Evolutionary conservation across 2,888 invertebrate species (phyloP), one percentile per base, ranked within the genome.

Genomic region (Philhelius pedissequus): DNA sequence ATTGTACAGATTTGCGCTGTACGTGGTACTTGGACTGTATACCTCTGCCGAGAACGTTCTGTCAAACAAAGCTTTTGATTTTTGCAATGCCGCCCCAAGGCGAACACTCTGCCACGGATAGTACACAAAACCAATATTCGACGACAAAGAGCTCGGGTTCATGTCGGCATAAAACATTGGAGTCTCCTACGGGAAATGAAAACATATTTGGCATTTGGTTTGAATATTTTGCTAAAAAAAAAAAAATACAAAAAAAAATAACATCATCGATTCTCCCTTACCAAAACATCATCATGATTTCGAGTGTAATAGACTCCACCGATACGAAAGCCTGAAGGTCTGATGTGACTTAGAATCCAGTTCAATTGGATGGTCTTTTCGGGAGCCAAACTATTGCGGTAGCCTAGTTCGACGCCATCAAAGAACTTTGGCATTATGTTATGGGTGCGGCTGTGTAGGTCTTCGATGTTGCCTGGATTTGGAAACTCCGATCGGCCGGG

Each of bases 391-490:
- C 89, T 87, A 76, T 90, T 90, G 38, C 86, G 83, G 64, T 89
- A 89, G 40, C 89, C 88, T 25, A 92, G 73, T 69, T 91, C 89
- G 45, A 91, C 80, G 62, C 91, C 91, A 82, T 91, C 91, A 35
- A 89, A 89, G 86, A 90, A 90, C 35, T 87, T 89, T 32, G 92
- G 91, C 89, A 89, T 91, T 27, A 92, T 90, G 27, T 89, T 88
- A 20, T 89, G 89, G n/a, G 90, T 89, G 58, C 90, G 87, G n/a
- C 84, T 86, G 81, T 92, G 92, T 4, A 92, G 84, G n/a, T 89
- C 89, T 20, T 88, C 87, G 3, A 92, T 88, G 86, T 89, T 91
- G 30, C 91, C 91, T 1, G 91, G 91, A 88, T 91, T 92, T 50
- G 87, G 88, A 45, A 87, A 86, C 18, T 88, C 87, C 40, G 86